Evolutionary conservation across 2,113 vertebrate species (phyloP), one percentile per base, ranked within the genome.

Genomic region (Dicaeum eximium): DNA sequence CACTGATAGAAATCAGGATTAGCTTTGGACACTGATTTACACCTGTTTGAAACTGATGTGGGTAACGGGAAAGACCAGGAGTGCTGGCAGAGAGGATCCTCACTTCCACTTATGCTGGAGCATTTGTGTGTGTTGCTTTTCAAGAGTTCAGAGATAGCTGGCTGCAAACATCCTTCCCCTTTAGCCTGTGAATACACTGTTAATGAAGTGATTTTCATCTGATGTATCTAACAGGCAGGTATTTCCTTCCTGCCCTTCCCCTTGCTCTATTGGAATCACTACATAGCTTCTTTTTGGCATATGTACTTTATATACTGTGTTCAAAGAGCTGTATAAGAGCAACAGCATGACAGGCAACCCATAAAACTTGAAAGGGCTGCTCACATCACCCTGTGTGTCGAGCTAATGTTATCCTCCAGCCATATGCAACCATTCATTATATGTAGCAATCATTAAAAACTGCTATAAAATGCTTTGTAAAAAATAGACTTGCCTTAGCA

Each of bases 171-270:
- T 79, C 57, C 56, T 85, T 93, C 85, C 81, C 74, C 74, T 89
- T 81, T 69, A 87, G 84, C 65, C 70, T 87, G 85, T 95, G 91
- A 89, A 84, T 83, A 85, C 18, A 9, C 72, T 89, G 66, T 86
- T 91, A 95, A 95, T 75, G 72, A 95, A 95, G 80, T 81, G 53
- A 86, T 89, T 95, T 92, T 91, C 45, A 91, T 95, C 91, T 81
- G 53, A 78, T 93, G 23, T 69, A 80, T 94, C 95, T 80, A 93
- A 88, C 86, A 86, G 92, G 82, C 95, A 96, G 95, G 83, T 95
- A 95, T 96, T 96, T 95, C 95, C 95, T 97, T 97, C 92, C 95
- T 95, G 94, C 91, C 86, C 80, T 90, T 93, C 86, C 71, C 60
- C 72, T 93, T 74, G 80, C 51, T 86, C 57, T 96, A 84, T 95